Evolutionary conservation across 2,113 vertebrate genomes (phyloP).

Genomic region (Sorex araneus): DNA sequence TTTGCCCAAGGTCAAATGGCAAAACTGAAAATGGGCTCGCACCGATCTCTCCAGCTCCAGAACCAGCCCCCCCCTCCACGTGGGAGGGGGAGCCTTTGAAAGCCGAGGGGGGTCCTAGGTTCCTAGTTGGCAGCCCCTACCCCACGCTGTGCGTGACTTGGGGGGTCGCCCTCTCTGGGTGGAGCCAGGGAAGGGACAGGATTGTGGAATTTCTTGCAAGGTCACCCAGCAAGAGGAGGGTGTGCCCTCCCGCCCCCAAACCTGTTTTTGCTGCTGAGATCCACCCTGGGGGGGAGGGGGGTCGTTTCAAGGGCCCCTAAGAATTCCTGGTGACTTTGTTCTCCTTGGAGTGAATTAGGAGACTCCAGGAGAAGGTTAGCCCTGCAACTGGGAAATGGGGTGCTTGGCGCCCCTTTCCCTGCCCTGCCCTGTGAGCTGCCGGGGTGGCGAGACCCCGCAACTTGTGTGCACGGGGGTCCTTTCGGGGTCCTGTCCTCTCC

Average conservation of each 20-base stretch:
- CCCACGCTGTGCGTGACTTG: neutral
- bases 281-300: neutral
- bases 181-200: neutral
- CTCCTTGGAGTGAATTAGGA: neutral
- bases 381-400: neutral
- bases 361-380: neutral
- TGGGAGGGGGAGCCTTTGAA: neutral
- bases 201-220: constrained; percentile 77
- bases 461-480: neutral
- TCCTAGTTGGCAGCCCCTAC: no score
- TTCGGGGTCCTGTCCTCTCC: neutral
- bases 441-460: neutral
- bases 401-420: neutral
- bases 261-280: neutral
- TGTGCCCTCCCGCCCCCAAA: neutral
- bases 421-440: no score
- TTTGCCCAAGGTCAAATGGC: constrained; percentile 43
- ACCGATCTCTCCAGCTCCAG: no score
- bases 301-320: fast-evolving
- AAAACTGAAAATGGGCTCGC: neutral
- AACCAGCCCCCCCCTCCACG: no score
- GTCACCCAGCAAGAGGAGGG: constrained; percentile 75
- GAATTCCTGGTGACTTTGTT: neutral
- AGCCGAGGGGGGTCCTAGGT: neutral
- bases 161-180: neutral